These are phyloP conservation scores for Melanostigma gelatinosum DNA, from an alignment of 2,113 vertebrate species.

Conservation along the genomic window DNA sequence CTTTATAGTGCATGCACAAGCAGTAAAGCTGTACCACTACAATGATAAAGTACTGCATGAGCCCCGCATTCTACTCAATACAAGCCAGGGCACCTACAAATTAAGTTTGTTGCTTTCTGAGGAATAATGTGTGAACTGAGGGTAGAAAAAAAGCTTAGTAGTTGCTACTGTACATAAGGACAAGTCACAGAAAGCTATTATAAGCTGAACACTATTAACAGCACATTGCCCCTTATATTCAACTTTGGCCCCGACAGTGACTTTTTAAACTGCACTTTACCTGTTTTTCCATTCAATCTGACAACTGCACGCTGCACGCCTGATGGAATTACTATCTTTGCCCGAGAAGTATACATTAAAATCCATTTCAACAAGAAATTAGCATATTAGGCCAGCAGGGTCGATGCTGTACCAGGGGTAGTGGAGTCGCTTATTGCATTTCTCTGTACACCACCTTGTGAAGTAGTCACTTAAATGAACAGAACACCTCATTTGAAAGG, in stretches of 20 bases:
- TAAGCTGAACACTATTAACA: conserved; percentile 16
- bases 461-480: conserved; percentile 61
- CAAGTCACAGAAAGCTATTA: conserved; percentile 28
- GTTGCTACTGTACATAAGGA: conserved; percentile 4
- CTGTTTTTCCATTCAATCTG: neutral
- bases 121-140: conserved; percentile 14
- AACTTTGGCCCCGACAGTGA: conserved; percentile 13
- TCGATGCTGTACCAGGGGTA: conserved; percentile 33
- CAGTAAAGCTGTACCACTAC: conserved; percentile 49
- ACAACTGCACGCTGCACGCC: neutral
- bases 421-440: conserved; percentile 30
- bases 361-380: conserved; percentile 39
- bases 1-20: conserved; percentile 47
- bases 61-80: conserved; percentile 17
- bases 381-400: neutral
- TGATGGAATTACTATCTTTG: conserved; percentile 33
- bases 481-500: conserved; percentile 67
- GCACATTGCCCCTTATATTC: neutral
- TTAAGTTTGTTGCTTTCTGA: conserved; percentile 34
- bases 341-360: conserved; percentile 31
- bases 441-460: conserved; percentile 5
- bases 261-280: neutral
- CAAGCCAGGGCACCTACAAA: conserved; percentile 17
- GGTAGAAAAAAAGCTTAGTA: neutral
- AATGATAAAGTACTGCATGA: conserved; percentile 60